phyloP scores from a whole-genome alignment of 2,113 vertebrate species.

The Eretmochelys imbricata region DNA sequence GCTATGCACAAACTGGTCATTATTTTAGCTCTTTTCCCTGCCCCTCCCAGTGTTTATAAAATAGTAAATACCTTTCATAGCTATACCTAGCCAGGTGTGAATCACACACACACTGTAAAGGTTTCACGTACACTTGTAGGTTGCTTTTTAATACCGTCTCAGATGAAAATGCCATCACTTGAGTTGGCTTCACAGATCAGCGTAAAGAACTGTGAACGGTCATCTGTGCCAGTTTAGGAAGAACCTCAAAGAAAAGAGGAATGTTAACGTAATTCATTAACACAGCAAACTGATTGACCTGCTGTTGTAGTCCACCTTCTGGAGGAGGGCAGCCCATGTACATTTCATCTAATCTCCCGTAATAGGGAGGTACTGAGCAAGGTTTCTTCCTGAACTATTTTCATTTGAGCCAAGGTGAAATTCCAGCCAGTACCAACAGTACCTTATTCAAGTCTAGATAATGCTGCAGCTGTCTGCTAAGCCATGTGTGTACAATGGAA shows the following conservation, averaged over 20 bases:
- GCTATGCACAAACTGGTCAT: conserved; percentile 67
- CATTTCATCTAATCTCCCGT: not conserved
- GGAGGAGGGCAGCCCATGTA: not conserved
- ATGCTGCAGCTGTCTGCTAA: not conserved
- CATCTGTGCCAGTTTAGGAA: not conserved
- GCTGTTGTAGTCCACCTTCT: not conserved
- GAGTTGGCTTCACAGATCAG: not conserved
- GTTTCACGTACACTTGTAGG: not conserved
- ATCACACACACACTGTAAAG: not conserved
- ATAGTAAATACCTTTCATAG: not conserved
- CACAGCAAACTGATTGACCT: not conserved
- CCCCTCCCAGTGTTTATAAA: not conserved
- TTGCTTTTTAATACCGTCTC: conserved; percentile 38
- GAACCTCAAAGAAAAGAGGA: not conserved
- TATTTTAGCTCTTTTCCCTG: conserved; percentile 46
- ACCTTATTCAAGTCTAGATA: not conserved
- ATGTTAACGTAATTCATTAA: not conserved
- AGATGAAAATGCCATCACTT: conserved; percentile 17
- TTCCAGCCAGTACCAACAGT: not conserved
- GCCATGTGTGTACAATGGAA: not conserved
- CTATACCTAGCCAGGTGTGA: not conserved
- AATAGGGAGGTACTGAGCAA: not conserved
- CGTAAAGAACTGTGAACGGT: not conserved
- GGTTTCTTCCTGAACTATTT: not conserved
- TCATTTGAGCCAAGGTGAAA: not conserved